Evolutionary conservation across 1,140 invertebrate genomes (phyloP), one percentile per base, ranked within the genome.

Genomic region (Ceratina japonica): DNA sequence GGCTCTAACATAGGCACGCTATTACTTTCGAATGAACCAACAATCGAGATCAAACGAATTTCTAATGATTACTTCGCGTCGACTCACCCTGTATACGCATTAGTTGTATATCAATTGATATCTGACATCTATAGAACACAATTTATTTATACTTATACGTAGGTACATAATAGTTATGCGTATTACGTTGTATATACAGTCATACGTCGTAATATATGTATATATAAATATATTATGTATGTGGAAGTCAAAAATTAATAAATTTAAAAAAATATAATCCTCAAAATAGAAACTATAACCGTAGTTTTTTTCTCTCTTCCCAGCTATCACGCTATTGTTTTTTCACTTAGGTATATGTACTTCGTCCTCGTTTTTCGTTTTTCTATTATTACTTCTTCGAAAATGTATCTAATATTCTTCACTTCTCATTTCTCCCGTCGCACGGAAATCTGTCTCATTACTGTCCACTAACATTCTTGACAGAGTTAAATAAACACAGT

Each of bases 241-340:
- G 82, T 86, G 80, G 83, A 89, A 86, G 81, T 89, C 79, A 83
- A 90, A 90, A 90, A 87, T 86, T 86, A 89, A 88, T 84, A 83
- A 88, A 86, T 78, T 82, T 90, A 89, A 89, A 89, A 90, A 89
- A 90, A 90, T 90, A 90, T 87, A 88, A 90, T 90, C 73, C 89
- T 83, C 49, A 87, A 87, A 89, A 89, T 87, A 89, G 80, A 89
- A 88, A 86, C 87, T 86, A 90, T 88, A 88, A 83, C 82, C 81
- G 85, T 37, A 37, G 37, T 31, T 44, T 44, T 89, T 78, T 82
- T 87, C 63, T 87, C 52, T 87, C 44, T 86, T 83, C 82, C 80
- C 71, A 74, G 81, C 84, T 86, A 86, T 82, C 76, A 77, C 75
- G 62, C 76, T 87, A 83, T 85, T 84, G 78, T 83, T 75, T 84